Evolutionary conservation across 2,888 invertebrate species (phyloP).

Genomic region (Enchytraeus crypticus): DNA sequence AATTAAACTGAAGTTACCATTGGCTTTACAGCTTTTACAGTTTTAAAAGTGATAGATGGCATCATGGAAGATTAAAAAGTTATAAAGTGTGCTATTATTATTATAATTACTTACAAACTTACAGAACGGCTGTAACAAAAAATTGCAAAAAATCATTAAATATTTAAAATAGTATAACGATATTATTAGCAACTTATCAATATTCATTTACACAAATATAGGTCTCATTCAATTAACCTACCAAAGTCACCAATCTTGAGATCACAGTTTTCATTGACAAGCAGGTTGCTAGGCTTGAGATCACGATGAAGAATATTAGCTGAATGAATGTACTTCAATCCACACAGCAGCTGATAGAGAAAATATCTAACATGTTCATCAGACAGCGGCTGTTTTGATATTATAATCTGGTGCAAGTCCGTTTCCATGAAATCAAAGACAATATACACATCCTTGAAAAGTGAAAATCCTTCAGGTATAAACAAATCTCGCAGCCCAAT

Average conservation of each 20-base stretch:
- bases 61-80: too few relatives aligned
- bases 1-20: too few relatives aligned
- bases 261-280: constrained; percentile 53
- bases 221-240: constrained; percentile 15
- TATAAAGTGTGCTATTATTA: too few relatives aligned
- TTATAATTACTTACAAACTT: too few relatives aligned
- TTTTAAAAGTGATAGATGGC: too few relatives aligned
- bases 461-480: constrained; percentile 32
- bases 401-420: constrained; percentile 52
- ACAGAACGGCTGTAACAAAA: too few relatives aligned
- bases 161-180: not conserved
- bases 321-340: constrained; percentile 53
- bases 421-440: constrained; percentile 54
- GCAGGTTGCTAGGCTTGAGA: constrained; percentile 51
- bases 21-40: too few relatives aligned
- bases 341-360: constrained; percentile 51
- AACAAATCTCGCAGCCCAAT: constrained; percentile 51
- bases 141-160: not conserved
- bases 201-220: not conserved
- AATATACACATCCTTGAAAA: constrained; percentile 50
- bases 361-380: constrained; percentile 52
- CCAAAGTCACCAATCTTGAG: constrained; percentile 53
- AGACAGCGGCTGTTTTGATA: constrained; percentile 48
- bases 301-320: constrained; percentile 53
- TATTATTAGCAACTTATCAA: not conserved